Evolutionary conservation across 2,888 invertebrate species (phyloP), one percentile per base, ranked within the genome.

Genomic region (Oligia strigilis): DNA sequence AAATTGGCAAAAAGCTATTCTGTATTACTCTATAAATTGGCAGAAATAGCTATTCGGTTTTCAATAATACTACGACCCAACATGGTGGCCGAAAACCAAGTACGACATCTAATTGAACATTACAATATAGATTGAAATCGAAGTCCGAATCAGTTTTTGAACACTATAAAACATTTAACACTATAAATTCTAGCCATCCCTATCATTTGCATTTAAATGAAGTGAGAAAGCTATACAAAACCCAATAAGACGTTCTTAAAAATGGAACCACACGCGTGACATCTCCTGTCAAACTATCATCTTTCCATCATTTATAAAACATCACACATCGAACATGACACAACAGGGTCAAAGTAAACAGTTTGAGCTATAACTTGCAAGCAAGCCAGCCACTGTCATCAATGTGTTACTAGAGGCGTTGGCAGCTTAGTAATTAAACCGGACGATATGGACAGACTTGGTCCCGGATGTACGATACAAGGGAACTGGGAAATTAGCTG

Each of bases 371-470:
- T 82, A 88, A 85, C 80, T 87, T 81, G 76, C 78, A 69, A 87
- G 84, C 80, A 82, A 81, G 76, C 77, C 71, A 64, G 69, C 65
- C 58, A 76, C 85, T 85, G 83, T 85, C 85, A 85, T 86, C 88
- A 82, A 84, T 86, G 81, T 86, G 86, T 83, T 83, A 78, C 87
- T 78, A 66, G 72, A 67, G 79, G 79, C 87, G 88, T 77, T 85
- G 87, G 85, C 88, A 87, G 90, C 85, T 86, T 81, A 84, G 90
- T 91, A 92, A 93, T 93, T 92, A 92, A 92, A 92, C 91, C 89
- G 89, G 90, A 91, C 92, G 92, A 90, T 90, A 90, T 88, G 86
- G 89, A 92, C 89, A 88, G 90, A 89, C 88, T 84, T 85, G 75
- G 66, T 72, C 90, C 77, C 85, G 82, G 87, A 88, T 87, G 81